These are phyloP conservation scores for Apogon hyalosoma DNA, from an alignment of 2,797 vertebrate genomes.

Conservation along the genomic window DNA sequence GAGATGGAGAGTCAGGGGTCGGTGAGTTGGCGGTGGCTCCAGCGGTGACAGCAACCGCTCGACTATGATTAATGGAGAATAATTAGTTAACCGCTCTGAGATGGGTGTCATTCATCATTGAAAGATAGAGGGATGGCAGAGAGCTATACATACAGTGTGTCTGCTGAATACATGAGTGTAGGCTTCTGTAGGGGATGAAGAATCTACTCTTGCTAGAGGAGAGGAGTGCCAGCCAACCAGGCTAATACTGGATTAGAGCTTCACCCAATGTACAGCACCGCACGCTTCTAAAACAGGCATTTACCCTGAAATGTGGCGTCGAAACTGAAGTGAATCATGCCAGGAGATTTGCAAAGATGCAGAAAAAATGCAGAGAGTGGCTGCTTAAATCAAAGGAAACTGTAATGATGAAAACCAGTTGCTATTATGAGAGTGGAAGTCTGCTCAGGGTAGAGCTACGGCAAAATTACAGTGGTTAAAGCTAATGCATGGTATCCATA, in stretches of 20 bases:
- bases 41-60: slow-evolving; percentile 56
- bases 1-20: slow-evolving; percentile 3
- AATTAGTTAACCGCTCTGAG: slow-evolving; percentile 70
- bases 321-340: slow-evolving; percentile 4
- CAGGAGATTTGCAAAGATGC: neutral
- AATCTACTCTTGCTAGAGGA: slow-evolving; percentile 42
- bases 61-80: slow-evolving; percentile 79
- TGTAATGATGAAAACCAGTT: neutral
- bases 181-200: slow-evolving; percentile 36
- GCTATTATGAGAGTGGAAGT: neutral
- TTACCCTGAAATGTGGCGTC: slow-evolving; percentile 6
- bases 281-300: slow-evolving; percentile 8
- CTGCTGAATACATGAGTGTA: slow-evolving; percentile 58
- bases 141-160: slow-evolving; percentile 43
- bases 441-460: neutral
- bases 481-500: slow-evolving; percentile 28
- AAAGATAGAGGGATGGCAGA: slow-evolving; percentile 26
- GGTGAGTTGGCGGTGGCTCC: slow-evolving; percentile 17
- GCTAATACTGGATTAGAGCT: slow-evolving; percentile 70
- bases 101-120: slow-evolving; percentile 78
- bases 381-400: neutral
- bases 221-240: slow-evolving; percentile 60
- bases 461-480: slow-evolving; percentile 15
- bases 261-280: slow-evolving; percentile 27
- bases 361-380: neutral